Base-by-base conservation (phyloP, 2,888 invertebrate species). In the Axea sp. region DNA sequence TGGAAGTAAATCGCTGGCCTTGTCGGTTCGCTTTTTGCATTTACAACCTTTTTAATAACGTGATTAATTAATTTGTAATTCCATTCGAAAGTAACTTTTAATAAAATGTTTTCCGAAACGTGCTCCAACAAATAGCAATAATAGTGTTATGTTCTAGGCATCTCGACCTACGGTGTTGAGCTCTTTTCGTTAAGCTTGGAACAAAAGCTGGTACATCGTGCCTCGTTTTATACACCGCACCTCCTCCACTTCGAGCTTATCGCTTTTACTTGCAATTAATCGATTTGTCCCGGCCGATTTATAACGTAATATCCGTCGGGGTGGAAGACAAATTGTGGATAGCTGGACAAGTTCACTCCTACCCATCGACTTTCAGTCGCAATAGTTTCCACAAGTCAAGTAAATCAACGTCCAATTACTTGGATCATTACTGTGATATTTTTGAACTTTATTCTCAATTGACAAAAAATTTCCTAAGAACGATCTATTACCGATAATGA, bases 201-300 rank as follows among this genome's bases (percentile, higher is more conserved):
- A 74, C 65, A 65, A 69, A 74, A 60, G 65, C 59, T 60, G 55
- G n/a, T 39, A 68, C 60, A 62, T 57, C 73, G 62, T 65, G 69
- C 49, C 53, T 47, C 60, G 51, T 74, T 74, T 69, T 69, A 55
- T 59, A 59, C 33, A 47, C 55, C 68, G 37, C 59, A 59, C 65
- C 49, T 59, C 39, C 69, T 55, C 60, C 26, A 30, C 71, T 17
- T 62, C 33, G 49, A 55, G 75, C 75, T 75, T 75, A 75, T 71
- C 75, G 75, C 75, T 75, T 71, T 67, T 67, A 71, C 65, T 71
- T 65, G 67, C 69, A 55, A 67, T 75, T 71, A 75, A 67, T 75
- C 75, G 71, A 71, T 75, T 75, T 71, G 75, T 71, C 67, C 39
- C 49, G 57, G 26, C 69, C 75, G 75, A 75, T 75, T 75, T 75